A percentile compares a stretch with the other conserved stretches of the same genome.
Conservation (phyloP, 2,888 invertebrate species). For the Thelaira solivaga region DNA sequence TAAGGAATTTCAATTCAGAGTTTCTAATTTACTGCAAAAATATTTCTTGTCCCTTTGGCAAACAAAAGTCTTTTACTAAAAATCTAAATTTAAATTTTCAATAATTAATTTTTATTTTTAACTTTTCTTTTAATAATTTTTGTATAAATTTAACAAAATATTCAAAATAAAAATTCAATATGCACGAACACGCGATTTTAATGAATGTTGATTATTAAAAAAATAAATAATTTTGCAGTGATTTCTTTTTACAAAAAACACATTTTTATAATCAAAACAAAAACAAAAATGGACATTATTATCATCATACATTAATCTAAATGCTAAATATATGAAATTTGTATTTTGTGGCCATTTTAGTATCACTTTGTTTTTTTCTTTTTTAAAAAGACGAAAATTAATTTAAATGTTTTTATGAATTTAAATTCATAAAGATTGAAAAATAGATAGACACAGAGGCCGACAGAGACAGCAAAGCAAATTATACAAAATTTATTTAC, state of each 20-base stretch:
- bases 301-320: conserved; percentile 15
- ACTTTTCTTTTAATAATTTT: conserved; percentile 1
- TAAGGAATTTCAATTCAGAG: no score
- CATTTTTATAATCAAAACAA: no score
- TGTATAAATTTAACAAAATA: background rate
- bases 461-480: conserved; percentile 29
- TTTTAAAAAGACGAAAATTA: no score
- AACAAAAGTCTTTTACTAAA: background rate
- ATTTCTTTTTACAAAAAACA: background rate
- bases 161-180: background rate
- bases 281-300: no score
- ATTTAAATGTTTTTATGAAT: conserved; percentile 17
- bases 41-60: no score
- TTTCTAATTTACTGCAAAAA: no score
- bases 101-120: background rate
- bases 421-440: conserved; percentile 12
- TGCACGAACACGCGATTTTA: conserved; percentile 48
- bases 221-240: conserved; percentile 39
- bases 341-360: conserved; percentile 12
- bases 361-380: conserved; percentile 4
- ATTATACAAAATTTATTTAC: conserved; percentile 44
- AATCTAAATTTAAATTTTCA: background rate
- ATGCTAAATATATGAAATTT: conserved; percentile 40
- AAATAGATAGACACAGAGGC: conserved; percentile 9
- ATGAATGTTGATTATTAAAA: conserved; percentile 48